These are phyloP conservation scores for Eupithecia subumbrata DNA, from an alignment of 2,888 invertebrate species.

Conservation along the genomic window DNA sequence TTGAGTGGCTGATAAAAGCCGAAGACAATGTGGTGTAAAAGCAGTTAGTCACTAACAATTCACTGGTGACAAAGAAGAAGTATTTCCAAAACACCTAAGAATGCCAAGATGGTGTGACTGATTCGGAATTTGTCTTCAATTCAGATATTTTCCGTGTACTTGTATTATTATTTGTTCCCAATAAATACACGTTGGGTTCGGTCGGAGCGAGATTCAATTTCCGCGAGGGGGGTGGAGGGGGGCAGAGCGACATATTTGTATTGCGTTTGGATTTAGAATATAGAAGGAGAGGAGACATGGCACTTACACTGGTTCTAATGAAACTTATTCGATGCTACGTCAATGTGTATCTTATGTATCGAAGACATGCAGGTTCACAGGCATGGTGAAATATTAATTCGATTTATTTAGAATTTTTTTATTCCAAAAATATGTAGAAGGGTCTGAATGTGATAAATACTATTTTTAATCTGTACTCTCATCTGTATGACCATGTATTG, in stretches of 20 bases:
- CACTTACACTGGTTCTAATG: background rate
- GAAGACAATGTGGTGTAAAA: background rate
- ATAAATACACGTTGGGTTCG: constrained; percentile 9
- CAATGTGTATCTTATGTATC: background rate
- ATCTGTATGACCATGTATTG: no score
- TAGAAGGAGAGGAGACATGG: background rate
- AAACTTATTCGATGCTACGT: background rate
- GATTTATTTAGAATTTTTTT: no score
- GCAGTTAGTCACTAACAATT: background rate
- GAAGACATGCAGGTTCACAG: background rate
- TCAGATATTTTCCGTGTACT: constrained; percentile 10
- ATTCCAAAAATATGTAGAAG: no score
- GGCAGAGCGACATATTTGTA: background rate
- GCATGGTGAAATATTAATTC: no score
- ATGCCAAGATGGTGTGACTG: background rate
- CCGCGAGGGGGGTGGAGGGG: constrained; percentile 1
- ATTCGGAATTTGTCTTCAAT: constrained; percentile 9
- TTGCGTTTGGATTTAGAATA: constrained; percentile 10
- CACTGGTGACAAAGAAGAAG: background rate
- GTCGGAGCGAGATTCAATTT: constrained; percentile 14
- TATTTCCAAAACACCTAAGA: background rate
- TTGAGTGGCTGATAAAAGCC: no score
- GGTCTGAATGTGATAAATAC: no score
- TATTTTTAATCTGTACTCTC: no score
- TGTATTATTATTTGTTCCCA: constrained; percentile 15